Base-by-base conservation (phyloP, 1,140 invertebrate genomes). In the Aphelenchoides fujianensis region DNA sequence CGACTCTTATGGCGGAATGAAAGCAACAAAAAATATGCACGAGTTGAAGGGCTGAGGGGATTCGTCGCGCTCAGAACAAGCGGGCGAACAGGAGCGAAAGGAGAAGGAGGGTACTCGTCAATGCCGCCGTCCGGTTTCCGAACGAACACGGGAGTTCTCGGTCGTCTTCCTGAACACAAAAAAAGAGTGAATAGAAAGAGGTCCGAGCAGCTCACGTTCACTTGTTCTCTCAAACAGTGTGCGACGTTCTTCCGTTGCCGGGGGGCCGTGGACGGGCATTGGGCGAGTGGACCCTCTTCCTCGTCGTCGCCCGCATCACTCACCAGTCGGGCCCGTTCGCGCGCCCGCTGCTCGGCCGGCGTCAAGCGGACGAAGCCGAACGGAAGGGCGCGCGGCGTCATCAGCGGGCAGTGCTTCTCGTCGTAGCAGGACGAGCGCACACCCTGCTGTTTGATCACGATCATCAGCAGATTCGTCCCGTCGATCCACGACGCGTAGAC, bases 401-500 rank as follows among this genome's bases (percentile, higher is more conserved):
- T 59, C 55, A 59, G 34, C 19, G 55, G 55, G 23, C 55, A 59
- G 7, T 59, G 55, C 34, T 5, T 59, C 34, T 59, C 55, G 55
- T 59, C 55, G 55, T 59, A 59, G 55, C 55, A 59, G 12, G 55
- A 59, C 5, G 55, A 59, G 7, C 55, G 55, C 7, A 19, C 55
- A 7, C 55, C 55, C 23, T 48, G 41, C 53, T 66, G 63, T 66
- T 66, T 66, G 1, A 66, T 36, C 1, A 80, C 68, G 27, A 83
- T 78, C 62, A 83, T 62, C n/a, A 83, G 69, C 12, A 83, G 62
- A 72, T 83, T 83, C 3, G 82, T 83, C 37, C 68, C 53, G 0
- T 75, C 73, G 9, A 83, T 71, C 73, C 82, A 84, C 1, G 81
- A 71, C 9, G 82, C 82, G 63, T 82, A 79, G 9, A 83, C 73